A percentile compares a stretch with the other conserved stretches of the same genome.
phyloP scores from a whole-genome alignment of 2,797 vertebrate genomes.

The Coreius guichenoti region DNA sequence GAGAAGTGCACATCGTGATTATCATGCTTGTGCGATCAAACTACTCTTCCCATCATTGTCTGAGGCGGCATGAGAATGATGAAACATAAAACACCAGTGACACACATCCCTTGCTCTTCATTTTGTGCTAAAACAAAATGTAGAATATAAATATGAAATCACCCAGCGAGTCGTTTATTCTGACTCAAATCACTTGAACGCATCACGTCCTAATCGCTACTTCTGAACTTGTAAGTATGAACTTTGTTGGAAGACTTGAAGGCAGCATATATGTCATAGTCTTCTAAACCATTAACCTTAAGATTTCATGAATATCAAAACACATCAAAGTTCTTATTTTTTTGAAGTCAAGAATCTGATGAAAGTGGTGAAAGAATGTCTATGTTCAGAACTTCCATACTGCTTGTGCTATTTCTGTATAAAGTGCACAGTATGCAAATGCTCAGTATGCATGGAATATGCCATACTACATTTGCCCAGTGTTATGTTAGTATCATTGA shows the following conservation, averaged over 20 bases:
- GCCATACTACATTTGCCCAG: not conserved
- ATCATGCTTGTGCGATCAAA: not conserved
- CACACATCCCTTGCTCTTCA: not conserved
- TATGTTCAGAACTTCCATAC: too few relatives aligned
- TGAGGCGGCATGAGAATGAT: not conserved
- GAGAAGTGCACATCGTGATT: not conserved
- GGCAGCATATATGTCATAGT: not conserved
- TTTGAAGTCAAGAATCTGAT: not conserved
- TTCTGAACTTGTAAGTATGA: not conserved
- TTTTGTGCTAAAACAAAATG: not conserved
- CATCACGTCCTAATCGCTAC: not conserved
- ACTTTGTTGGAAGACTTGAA: not conserved
- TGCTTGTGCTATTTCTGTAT: not conserved
- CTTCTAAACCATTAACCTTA: constrained; percentile 17
- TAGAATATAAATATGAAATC: not conserved
- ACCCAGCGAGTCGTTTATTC: not conserved
- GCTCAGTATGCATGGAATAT: not conserved
- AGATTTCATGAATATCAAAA: constrained; percentile 25
- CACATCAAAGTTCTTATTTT: not conserved
- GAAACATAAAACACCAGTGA: not conserved
- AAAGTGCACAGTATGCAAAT: not conserved
- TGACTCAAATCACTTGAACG: not conserved
- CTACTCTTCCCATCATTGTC: not conserved
- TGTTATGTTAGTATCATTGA: not conserved
- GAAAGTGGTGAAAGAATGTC: not conserved